phyloP scores from a whole-genome alignment of 2,113 vertebrate genomes.

The Pyxicephalus adspersus region DNA sequence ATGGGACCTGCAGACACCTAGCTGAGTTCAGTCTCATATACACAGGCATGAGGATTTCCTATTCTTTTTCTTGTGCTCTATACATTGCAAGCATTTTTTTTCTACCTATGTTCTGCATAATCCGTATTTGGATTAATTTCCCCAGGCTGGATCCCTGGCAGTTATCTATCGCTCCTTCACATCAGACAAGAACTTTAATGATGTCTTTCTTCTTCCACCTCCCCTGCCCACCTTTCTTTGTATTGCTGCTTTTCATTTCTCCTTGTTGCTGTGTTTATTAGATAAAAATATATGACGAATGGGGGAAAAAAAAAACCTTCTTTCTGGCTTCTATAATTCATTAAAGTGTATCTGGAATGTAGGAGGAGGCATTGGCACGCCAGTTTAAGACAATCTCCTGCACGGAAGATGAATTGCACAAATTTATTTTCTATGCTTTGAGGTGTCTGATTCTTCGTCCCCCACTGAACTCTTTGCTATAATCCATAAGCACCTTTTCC shows the following conservation, averaged over 20 bases:
- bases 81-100: slow-evolving; percentile 9
- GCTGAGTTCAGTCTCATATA: neutral
- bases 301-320: neutral
- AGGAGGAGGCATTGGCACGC: too few species aligned
- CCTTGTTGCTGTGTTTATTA: neutral
- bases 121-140: slow-evolving; percentile 52
- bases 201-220: slow-evolving; percentile 11
- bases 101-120: slow-evolving; percentile 7
- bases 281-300: neutral
- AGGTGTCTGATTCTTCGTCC: too few species aligned
- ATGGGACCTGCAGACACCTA: neutral
- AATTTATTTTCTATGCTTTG: too few species aligned
- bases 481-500: too few species aligned
- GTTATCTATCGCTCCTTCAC: slow-evolving; percentile 48
- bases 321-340: neutral
- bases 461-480: too few species aligned
- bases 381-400: too few species aligned
- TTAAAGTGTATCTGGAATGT: neutral
- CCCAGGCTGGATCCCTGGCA: slow-evolving; percentile 46
- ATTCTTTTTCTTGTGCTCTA: slow-evolving; percentile 10
- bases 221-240: slow-evolving; percentile 1
- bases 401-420: too few species aligned
- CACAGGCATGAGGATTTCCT: slow-evolving; percentile 6
- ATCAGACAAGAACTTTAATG: slow-evolving; percentile 54
- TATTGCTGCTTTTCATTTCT: slow-evolving; percentile 23